Evolutionary conservation across 2,888 invertebrate species (phyloP).

Genomic region (Luperina testacea): DNA sequence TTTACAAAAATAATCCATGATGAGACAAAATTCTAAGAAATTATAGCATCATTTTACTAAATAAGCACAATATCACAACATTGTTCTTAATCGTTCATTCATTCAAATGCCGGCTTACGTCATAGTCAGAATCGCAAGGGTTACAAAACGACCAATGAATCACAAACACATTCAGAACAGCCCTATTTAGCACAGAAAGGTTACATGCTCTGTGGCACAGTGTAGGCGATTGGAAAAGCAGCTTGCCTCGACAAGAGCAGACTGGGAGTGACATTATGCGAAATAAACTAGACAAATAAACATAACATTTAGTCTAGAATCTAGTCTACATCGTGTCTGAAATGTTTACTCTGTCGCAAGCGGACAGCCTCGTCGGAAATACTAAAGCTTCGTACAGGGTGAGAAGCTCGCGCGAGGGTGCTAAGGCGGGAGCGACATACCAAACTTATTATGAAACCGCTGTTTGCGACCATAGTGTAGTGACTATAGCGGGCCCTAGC

Average conservation of each 20-base stretch:
- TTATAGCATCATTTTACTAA: background rate
- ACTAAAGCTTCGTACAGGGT: background rate
- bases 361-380: conserved; percentile 18
- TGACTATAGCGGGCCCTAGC: background rate
- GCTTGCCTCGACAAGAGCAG: conserved; percentile 48
- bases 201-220: background rate
- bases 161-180: conserved; percentile 34
- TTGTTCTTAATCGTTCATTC: conserved; percentile 7
- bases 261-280: conserved; percentile 31
- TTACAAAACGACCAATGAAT: conserved; percentile 35
- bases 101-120: conserved; percentile 34
- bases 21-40: conserved; percentile 22
- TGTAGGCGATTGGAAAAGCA: conserved; percentile 51
- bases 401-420: background rate
- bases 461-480: background rate
- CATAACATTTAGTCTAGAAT: conserved; percentile 28
- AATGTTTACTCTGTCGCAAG: conserved; percentile 34
- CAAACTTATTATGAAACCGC: background rate
- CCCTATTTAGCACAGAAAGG: conserved; percentile 33
- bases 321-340: conserved; percentile 39
- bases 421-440: background rate
- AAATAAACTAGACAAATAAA: conserved; percentile 45
- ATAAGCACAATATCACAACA: background rate
- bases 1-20: conserved; percentile 16
- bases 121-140: conserved; percentile 34